These are phyloP conservation scores for Clarias pachynema DNA, from an alignment of 2,797 vertebrate species.

Conservation along the genomic window DNA sequence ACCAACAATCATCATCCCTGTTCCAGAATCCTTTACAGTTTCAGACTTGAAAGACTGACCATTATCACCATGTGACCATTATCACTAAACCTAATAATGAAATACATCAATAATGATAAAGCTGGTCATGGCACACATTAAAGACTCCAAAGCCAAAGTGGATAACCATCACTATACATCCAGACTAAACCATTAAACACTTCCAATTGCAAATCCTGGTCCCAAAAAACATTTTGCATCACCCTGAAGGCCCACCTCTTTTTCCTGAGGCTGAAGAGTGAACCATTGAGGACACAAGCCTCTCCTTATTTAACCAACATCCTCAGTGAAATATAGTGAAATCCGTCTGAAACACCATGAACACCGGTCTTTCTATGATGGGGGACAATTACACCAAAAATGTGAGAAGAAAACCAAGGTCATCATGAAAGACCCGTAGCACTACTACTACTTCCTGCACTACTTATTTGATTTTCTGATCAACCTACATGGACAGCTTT, in stretches of 20 bases:
- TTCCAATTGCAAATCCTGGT: not conserved
- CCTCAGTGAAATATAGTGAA: not conserved
- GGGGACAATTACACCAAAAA: not conserved
- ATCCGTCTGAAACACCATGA: not conserved
- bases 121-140: not conserved
- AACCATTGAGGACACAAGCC: not conserved
- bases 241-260: not conserved
- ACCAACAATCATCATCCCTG: not conserved
- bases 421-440: not conserved
- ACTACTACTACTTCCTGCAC: not conserved
- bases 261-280: not conserved
- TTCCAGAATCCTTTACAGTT: not conserved
- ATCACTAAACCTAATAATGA: not conserved
- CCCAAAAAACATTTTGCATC: not conserved
- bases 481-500: not conserved
- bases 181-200: not conserved
- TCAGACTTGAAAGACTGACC: not conserved
- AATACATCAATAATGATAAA: not conserved
- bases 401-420: not conserved
- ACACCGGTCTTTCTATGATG: not conserved
- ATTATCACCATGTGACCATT: not conserved
- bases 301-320: not conserved
- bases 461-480: not conserved
- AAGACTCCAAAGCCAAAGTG: not conserved
- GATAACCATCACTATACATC: not conserved